Evolutionary conservation across 2,797 vertebrate genomes (phyloP), one percentile per base, ranked within the genome.

Genomic region (Dromococcyx pavoninus): DNA sequence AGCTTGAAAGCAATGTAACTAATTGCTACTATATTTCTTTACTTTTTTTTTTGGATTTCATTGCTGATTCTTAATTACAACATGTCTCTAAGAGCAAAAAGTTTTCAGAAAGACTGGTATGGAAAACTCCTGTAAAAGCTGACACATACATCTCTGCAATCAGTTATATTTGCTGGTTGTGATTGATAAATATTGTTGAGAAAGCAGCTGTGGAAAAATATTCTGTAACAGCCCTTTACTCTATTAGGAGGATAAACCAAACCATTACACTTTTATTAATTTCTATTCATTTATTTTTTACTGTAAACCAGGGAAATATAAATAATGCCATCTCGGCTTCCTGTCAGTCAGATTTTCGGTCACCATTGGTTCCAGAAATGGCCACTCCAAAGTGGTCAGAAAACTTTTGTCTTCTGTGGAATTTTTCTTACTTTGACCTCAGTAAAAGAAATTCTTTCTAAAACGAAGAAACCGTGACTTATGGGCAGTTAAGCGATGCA

Each of bases 11-110:
- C 41, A 18, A 58, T 13, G 25, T 82, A 90, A 89, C 86, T 96
- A 96, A 96, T 94, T 93, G 32, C 66, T 69, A 51, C 85, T 92
- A 75, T 94, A 88, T 92, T 90, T 94, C 74, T 92, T 94, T 67
- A 62, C 79, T 91, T 93, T 67, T 78, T 95, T 86, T 67, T 95
- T 86, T 67, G 48, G 39, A 80, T 94, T 93, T 91, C 51, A 58
- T 18, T 90, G 82, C 43, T 72, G 72, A 83, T 84, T 91, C 70
- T 78, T 95, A 94, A 93, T 96, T 93, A 81, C n/a, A 24, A 10
- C 4, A 0, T 25, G 28, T 79, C 27, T 93, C 37, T 66, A 41
- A 66, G 70, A 94, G n/a, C 25, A 73, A 53, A 51, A 91, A 33
- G 54, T 64, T 87, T 85, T 53, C 35, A 56, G 65, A 60, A 76